Base-by-base conservation (phyloP, 1,140 invertebrate genomes). In the Camponotus vicinus region DNA sequence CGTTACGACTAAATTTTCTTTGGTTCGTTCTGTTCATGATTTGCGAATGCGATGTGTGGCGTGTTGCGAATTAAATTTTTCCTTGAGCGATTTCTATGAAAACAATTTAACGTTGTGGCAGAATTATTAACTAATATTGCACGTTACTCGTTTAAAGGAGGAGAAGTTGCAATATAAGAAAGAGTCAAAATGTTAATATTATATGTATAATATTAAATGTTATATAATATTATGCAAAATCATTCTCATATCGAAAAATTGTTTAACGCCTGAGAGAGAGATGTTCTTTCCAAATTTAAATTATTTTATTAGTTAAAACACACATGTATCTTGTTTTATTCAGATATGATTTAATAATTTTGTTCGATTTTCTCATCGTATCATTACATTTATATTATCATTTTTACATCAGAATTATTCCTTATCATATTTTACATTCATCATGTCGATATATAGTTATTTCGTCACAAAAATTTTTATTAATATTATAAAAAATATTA, bases 1-100 rank as follows among this genome's bases (percentile, higher is more conserved):
- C 57, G 42, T 77, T 77, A 42, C 21, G 42, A 64, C 11, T 42
- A 61, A 77, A 45, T 59, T 42, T 77, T 6, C 40, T 45, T 40
- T 3, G 69, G 3, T n/a, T n/a, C 49, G 27, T 59, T 77, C 4
- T 32, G 15, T 11, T 77, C 32, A 63, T 6, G 9, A 13, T 45
- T 63, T 0, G n/a, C 40, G 13, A 32, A 64, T 15, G 6, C 9
- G n/a, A 27, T 37, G 0, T 27, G 3, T 27, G 21, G 11, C 34
- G 11, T 21, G 11, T 15, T 61, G 13, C 21, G 2, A 42, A 1
- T 3, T 32, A 0, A 34, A 27, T 76, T 63, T 59, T 76, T 42
- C 21, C 42, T 63, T 21, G 7, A 61, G 21, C 15, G 15, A 42
- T 27, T 63, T 59, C n/a, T 57, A 37, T 34, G 8, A 4, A 7